A percentile compares a stretch with the other conserved stretches of the same genome.
These are phyloP conservation scores for Glaucidium brasilianum DNA, from an alignment of 2,113 vertebrate genomes.

Conservation along the genomic window DNA sequence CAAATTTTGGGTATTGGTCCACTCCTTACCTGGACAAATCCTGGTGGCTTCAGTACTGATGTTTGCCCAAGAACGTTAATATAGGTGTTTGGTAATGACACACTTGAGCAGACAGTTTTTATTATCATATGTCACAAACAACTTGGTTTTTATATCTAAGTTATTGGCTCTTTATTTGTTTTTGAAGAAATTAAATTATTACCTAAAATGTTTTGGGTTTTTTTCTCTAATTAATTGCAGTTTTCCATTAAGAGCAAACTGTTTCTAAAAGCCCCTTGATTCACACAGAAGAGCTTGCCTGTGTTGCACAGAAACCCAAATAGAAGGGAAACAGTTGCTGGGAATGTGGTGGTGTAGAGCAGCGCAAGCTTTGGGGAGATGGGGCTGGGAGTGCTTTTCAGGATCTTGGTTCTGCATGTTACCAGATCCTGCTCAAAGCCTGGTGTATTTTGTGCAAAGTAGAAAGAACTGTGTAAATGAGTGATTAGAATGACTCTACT, in stretches of 20 bases:
- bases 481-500: slow-evolving; percentile 34
- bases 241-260: slow-evolving; percentile 4
- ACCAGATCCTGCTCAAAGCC: not conserved
- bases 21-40: not conserved
- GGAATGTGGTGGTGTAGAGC: not conserved
- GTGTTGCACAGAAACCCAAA: not conserved
- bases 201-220: not conserved
- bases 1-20: not conserved
- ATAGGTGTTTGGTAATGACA: not conserved
- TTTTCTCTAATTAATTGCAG: not conserved
- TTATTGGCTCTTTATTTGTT: not conserved
- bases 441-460: not conserved
- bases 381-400: not conserved
- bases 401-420: slow-evolving; percentile 41
- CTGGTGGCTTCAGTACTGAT: not conserved
- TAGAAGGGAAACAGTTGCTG: not conserved
- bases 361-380: not conserved
- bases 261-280: not conserved
- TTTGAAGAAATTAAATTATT: not conserved
- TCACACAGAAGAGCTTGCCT: not conserved
- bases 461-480: slow-evolving; percentile 32
- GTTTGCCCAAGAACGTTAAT: not conserved
- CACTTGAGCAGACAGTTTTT: not conserved
- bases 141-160: not conserved
- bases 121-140: not conserved